phyloP scores from a whole-genome alignment of 2,113 vertebrate species.

The Oxygymnocypris stewartii region DNA sequence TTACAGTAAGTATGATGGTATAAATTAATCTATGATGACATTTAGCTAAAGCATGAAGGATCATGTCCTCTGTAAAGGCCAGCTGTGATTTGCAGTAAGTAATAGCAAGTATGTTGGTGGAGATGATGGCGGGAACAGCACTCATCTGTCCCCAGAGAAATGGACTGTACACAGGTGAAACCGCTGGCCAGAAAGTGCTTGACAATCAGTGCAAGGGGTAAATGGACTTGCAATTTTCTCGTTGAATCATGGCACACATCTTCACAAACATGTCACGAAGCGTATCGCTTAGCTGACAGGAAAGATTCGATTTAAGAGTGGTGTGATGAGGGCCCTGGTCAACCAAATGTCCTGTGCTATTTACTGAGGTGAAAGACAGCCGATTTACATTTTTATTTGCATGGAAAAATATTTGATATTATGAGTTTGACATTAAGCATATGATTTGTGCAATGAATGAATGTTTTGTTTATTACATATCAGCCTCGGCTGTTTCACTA shows the following conservation, averaged over 20 bases:
- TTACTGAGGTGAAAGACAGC: background rate
- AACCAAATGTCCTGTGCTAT: background rate
- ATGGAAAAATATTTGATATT: background rate
- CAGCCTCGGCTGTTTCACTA: no score
- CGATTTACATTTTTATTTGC: background rate
- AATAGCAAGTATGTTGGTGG: slow-evolving; percentile 37
- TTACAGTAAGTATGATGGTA: slow-evolving; percentile 15
- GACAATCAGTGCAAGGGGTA: slow-evolving; percentile 7
- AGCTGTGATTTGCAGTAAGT: slow-evolving; percentile 33
- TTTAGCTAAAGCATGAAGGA: slow-evolving; percentile 39
- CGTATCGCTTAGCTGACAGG: background rate
- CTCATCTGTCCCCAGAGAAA: slow-evolving; percentile 39
- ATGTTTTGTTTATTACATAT: no score
- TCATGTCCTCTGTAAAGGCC: slow-evolving; percentile 28
- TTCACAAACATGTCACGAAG: slow-evolving; percentile 20
- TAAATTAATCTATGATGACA: slow-evolving; percentile 46
- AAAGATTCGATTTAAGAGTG: slow-evolving; percentile 17
- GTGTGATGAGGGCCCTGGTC: background rate
- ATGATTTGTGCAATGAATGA: no score
- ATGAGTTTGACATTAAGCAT: no score
- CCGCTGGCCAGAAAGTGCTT: background rate
- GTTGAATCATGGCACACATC: slow-evolving; percentile 7
- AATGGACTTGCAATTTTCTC: slow-evolving; percentile 27
- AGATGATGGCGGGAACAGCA: slow-evolving; percentile 37
- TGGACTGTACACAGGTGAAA: slow-evolving; percentile 29